Evolutionary conservation across 2,113 vertebrate species (phyloP), one percentile per base, ranked within the genome.

Genomic region (Apodemus sylvaticus): DNA sequence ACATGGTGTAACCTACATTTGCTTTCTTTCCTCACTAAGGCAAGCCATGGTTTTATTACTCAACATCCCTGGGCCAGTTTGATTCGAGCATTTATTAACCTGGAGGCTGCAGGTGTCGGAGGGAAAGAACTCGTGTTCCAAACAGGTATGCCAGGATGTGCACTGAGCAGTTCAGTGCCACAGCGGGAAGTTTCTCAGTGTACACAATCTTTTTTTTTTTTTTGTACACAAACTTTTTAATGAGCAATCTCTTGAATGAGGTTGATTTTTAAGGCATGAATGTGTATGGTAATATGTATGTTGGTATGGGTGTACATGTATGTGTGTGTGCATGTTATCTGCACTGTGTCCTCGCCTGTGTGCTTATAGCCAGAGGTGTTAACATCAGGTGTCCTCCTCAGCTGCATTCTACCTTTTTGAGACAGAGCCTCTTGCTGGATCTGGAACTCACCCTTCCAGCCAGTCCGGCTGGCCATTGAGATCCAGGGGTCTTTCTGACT

Each of bases 91-190:
- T 99, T 99, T 97, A 99, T 99, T 97, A 99, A 99, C 98, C 98
- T 99, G 98, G 99, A 99, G 98, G 99, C 99, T 96, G 99, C 99
- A 66, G 99, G 99, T 93, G 99, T 99, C n/a, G 99, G 99, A 87
- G 99, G 99, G 97, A 99, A 99, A 96, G 99, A 99, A 97, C 99
- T 99, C 90, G 99, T 99, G 95, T 99, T 99, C 98, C 99, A 99
- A 98, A 99, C 99, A 98, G 99, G 99, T 99, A 98, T 62, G 98
- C 91, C 62, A 91, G 36, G 14, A 39, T 53, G 11, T 60, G 51
- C 2, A 1, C 73, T 93, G 42, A 94, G 5, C 70, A 39, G 70
- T 92, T 91, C 86, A 89, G 31, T 45, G 45, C 3, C n/a, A 62
- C 70, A 88, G 42, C 77, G 58, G 82, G 66, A 93, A 48, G 29